Conservation (phyloP, 23 tunicate genomes). For the Styela plicata region DNA sequence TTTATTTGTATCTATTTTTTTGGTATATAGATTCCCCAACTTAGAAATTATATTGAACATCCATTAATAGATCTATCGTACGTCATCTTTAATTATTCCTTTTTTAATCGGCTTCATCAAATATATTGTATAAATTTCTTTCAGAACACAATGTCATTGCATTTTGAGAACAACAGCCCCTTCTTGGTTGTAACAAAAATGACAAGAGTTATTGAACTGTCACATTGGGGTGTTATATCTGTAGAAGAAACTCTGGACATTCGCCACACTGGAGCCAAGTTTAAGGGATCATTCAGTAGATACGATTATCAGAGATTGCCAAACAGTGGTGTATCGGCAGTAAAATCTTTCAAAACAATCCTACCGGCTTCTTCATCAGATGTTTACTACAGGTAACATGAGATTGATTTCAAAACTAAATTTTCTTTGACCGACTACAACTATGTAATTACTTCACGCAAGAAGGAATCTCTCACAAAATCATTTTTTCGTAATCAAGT, state of each 20-base stretch:
- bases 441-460: too few relatives aligned
- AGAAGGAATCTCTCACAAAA: too few relatives aligned
- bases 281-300: conserved; percentile 94
- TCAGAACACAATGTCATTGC: conserved; percentile 54
- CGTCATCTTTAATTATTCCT: too few relatives aligned
- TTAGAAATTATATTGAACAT: too few relatives aligned
- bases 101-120: too few relatives aligned
- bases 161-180: conserved; percentile 92
- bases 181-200: conserved; percentile 73
- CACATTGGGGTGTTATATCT: conserved; percentile 99
- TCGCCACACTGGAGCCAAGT: conserved; percentile 85
- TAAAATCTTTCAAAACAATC: conserved; percentile 84
- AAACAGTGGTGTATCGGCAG: conserved; percentile 80
- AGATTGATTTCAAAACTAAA: too few relatives aligned
- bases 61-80: too few relatives aligned
- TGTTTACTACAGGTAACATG: conserved; percentile 96
- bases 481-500: too few relatives aligned
- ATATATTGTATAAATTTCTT: conserved; percentile 14
- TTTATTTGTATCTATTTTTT: too few relatives aligned
- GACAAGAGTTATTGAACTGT: conserved; percentile 79
- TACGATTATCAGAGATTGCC: conserved; percentile 91
- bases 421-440: too few relatives aligned
- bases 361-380: conserved; percentile 86
- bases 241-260: conserved; percentile 78
- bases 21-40: too few relatives aligned